Conservation (phyloP, 2,113 vertebrate species). For the Hippolais icterina region DNA sequence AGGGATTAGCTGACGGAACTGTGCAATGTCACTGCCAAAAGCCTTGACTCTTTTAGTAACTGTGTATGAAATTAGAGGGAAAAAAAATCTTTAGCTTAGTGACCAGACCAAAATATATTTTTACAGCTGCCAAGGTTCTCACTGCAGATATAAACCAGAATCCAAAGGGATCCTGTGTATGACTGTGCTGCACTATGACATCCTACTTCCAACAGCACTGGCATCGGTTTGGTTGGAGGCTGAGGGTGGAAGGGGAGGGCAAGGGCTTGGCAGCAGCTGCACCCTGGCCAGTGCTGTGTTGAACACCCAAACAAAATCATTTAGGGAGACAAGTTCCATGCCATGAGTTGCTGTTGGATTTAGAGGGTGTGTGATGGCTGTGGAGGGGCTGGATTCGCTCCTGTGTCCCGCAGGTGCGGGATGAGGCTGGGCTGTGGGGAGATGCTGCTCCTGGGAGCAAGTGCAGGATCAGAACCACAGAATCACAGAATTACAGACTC, state of each 20-base stretch:
- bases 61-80: conserved; percentile 8
- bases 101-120: conserved; percentile 34
- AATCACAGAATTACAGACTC: neutral
- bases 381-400: neutral
- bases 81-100: conserved; percentile 41
- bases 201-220: neutral
- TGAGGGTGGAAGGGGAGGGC: neutral
- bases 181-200: neutral
- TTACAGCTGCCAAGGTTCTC: conserved; percentile 54
- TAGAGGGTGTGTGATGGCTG: fast-evolving
- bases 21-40: conserved; percentile 44
- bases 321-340: neutral
- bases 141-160: conserved; percentile 60
- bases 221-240: neutral
- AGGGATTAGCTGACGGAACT: conserved; percentile 20
- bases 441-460: neutral
- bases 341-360: neutral
- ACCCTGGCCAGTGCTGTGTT: neutral
- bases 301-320: neutral
- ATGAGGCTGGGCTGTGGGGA: neutral
- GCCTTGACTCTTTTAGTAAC: conserved; percentile 17
- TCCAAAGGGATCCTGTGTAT: conserved; percentile 7
- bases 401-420: neutral
- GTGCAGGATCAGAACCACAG: neutral
- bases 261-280: neutral